Evolutionary conservation across 2,113 vertebrate genomes (phyloP).

Genomic region (Speoplatyrhinus poulsoni): DNA sequence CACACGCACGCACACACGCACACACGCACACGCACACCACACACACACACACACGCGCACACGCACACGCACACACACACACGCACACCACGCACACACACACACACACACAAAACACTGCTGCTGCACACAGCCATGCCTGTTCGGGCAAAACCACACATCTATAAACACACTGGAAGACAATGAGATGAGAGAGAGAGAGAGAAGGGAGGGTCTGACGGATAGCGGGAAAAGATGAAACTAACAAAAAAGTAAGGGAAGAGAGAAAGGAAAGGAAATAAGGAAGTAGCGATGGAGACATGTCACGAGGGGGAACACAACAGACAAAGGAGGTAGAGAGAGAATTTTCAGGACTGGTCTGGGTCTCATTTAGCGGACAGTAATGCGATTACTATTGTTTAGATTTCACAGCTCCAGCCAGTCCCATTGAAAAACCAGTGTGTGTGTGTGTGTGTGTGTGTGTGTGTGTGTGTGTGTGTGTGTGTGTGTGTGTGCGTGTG

Average conservation of each 20-base stretch:
- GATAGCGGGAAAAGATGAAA: no score
- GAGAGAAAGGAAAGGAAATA: background rate
- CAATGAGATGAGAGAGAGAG: conserved; percentile 4
- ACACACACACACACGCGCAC: no score
- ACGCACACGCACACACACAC: no score
- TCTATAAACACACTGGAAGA: conserved; percentile 39
- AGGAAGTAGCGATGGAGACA: background rate
- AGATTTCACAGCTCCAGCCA: conserved; percentile 77
- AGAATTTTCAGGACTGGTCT: conserved; percentile 59
- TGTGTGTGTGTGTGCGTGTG: conserved; percentile 12
- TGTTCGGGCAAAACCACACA: no score
- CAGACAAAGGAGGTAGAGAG: conserved; percentile 17
- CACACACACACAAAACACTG: no score
- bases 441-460: conserved; percentile 8
- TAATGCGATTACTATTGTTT: conserved; percentile 82
- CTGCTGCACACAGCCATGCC: conserved; percentile 20
- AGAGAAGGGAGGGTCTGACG: background rate
- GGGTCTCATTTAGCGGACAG: conserved; percentile 76
- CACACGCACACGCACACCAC: no score
- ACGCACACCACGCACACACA: no score
- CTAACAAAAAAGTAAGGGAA: background rate
- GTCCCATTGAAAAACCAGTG: conserved; percentile 56
- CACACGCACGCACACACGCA: no score
- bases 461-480: conserved; percentile 4
- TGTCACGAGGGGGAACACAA: background rate